These are phyloP conservation scores for Scopus umbretta DNA, from an alignment of 2,113 vertebrate species.

Conservation along the genomic window DNA sequence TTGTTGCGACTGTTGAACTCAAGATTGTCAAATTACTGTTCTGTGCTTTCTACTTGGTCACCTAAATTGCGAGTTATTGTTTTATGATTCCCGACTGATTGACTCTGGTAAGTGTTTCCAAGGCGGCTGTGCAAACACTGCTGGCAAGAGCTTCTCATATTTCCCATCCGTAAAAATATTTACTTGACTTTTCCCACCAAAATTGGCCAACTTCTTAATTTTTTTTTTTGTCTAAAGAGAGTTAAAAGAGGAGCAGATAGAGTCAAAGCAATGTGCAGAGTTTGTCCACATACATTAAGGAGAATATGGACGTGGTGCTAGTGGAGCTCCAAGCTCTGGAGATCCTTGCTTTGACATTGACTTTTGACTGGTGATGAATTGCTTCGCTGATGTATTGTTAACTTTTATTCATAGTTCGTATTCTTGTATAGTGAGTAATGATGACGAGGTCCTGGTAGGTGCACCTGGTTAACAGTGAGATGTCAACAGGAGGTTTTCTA, in stretches of 20 bases:
- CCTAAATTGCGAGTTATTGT: background rate
- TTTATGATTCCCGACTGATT: background rate
- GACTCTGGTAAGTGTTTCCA: background rate
- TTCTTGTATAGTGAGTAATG: background rate
- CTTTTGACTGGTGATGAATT: background rate
- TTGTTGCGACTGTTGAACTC: background rate
- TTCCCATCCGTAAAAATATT: background rate
- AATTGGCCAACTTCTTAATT: background rate
- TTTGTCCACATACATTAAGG: background rate
- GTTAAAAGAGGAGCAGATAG: background rate
- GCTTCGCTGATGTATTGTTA: background rate
- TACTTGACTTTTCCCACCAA: background rate
- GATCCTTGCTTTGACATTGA: background rate
- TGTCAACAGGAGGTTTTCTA: background rate
- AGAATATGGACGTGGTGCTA: rapidly evolving
- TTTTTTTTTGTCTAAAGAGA: background rate
- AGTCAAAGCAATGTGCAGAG: background rate
- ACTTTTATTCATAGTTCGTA: background rate
- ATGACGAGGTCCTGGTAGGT: background rate
- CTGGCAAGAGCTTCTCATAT: background rate
- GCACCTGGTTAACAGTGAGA: background rate
- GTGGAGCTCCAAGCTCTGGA: background rate
- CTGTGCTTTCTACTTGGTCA: background rate
- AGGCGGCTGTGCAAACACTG: background rate
- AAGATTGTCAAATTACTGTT: background rate